These are phyloP conservation scores for Beroe ovata DNA, from an alignment of 37 sponge, comb jelly and placozoan genomes.

Conservation along the genomic window DNA sequence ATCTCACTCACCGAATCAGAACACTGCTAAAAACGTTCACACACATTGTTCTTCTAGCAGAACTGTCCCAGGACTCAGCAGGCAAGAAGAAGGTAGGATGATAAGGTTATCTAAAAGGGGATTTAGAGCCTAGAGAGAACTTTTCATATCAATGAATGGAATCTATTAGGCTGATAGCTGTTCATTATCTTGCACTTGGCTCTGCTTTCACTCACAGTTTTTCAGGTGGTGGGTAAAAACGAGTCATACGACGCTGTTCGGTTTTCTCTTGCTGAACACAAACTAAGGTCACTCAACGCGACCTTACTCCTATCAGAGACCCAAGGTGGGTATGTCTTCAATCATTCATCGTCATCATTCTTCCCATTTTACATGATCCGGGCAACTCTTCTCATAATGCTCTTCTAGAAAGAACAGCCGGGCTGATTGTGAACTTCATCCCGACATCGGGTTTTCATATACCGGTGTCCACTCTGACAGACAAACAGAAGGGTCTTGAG, in stretches of 20 bases:
- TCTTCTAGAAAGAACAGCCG: not conserved
- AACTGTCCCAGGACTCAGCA: not conserved
- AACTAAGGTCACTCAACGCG: not conserved
- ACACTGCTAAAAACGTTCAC: not conserved
- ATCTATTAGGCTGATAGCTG: too few relatives aligned
- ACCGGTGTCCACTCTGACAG: not conserved
- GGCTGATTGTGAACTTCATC: not conserved
- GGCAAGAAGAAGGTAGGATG: conserved; percentile 19
- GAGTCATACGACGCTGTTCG: conserved; percentile 15
- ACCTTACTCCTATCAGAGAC: conserved; percentile 15
- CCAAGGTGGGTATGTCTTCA: not conserved
- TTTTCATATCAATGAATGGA: too few relatives aligned
- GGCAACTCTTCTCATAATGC: too few relatives aligned
- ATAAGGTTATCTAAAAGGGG: too few relatives aligned
- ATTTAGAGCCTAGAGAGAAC: too few relatives aligned
- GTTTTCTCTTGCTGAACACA: conserved; percentile 8
- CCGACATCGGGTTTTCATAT: not conserved
- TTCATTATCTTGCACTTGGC: too few relatives aligned
- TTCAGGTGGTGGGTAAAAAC: not conserved
- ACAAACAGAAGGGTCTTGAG: conserved; percentile 15
- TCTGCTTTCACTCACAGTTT: too few relatives aligned
- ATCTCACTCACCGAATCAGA: not conserved
- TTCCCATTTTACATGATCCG: too few relatives aligned
- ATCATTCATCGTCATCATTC: too few relatives aligned
- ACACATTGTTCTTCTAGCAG: not conserved